Evolutionary conservation across 92 coral and sea anemone genomes (phyloP).

Genomic region (Actinernus sp.): DNA sequence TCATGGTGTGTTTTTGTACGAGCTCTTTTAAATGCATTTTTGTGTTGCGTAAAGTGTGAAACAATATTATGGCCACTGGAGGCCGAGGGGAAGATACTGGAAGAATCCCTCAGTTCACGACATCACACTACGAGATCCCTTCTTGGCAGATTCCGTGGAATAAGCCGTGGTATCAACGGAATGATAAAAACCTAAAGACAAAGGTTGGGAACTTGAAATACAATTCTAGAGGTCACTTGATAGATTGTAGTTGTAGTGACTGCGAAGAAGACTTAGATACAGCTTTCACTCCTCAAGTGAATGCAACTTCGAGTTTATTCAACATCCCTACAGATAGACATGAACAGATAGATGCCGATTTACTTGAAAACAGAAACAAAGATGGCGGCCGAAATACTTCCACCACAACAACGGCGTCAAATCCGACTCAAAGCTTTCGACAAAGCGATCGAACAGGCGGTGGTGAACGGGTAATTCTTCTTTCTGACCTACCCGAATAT

Average conservation of each 20-base stretch:
- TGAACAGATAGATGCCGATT: constrained; percentile 25
- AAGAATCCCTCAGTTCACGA: constrained; percentile 66
- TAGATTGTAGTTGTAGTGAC: constrained; percentile 71
- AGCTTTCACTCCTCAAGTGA: constrained; percentile 72
- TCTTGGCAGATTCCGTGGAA: constrained; percentile 92
- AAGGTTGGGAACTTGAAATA: constrained; percentile 38
- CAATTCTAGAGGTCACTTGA: constrained; percentile 68
- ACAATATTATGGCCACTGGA: constrained; percentile 37
- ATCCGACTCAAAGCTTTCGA: constrained; percentile 8
- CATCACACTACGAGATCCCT: constrained; percentile 83
- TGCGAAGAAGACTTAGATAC: constrained; percentile 88
- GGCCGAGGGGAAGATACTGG: constrained; percentile 32
- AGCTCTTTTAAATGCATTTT: too few relatives aligned
- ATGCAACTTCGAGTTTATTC: constrained; percentile 44
- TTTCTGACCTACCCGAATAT: constrained; percentile 86
- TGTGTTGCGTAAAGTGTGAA: background rate
- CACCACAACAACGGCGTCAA: constrained; percentile 5
- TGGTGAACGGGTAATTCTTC: constrained; percentile 61
- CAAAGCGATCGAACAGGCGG: background rate
- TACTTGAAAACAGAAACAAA: constrained; percentile 10
- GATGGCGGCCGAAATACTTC: constrained; percentile 14
- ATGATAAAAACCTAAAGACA: constrained; percentile 3
- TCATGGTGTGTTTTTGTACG: too few relatives aligned
- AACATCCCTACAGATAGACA: constrained; percentile 54
- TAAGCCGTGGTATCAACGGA: constrained; percentile 88